phyloP scores from a whole-genome alignment of 2,797 vertebrate species.

The Sphenodon punctatus region DNA sequence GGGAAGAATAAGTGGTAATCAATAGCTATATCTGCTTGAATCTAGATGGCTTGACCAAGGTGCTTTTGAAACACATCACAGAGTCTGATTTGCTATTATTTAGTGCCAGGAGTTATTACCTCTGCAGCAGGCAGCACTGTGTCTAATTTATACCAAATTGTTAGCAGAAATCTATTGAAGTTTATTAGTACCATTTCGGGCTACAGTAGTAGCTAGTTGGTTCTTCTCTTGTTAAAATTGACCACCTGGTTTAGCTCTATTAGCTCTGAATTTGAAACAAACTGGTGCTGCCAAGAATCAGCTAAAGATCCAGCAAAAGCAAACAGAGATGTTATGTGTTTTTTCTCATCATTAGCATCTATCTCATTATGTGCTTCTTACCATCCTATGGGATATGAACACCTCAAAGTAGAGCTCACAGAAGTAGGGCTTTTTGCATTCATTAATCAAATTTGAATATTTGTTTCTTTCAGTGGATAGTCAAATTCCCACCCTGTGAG shows the following conservation, averaged over 20 bases:
- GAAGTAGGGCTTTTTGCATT: too few species aligned
- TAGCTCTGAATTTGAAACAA: conserved; percentile 43
- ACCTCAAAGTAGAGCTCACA: too few species aligned
- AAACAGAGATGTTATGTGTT: background rate
- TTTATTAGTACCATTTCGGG: conserved; percentile 64
- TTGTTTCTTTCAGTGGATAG: too few species aligned
- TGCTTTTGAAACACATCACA: conserved; percentile 66
- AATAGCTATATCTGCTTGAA: conserved; percentile 69
- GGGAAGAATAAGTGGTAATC: conserved; percentile 70
- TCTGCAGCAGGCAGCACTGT: conserved; percentile 46
- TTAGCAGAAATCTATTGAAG: conserved; percentile 68
- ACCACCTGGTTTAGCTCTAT: conserved; percentile 54
- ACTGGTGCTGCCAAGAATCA: background rate
- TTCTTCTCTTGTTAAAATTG: conserved; percentile 56
- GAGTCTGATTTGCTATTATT: conserved; percentile 66
- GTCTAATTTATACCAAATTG: conserved; percentile 65
- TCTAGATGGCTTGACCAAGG: conserved; percentile 54
- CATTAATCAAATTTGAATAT: too few species aligned
- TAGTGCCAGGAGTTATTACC: conserved; percentile 67
- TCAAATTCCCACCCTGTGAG: too few species aligned
- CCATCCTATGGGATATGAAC: too few species aligned
- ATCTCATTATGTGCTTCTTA: too few species aligned
- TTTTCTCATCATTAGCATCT: background rate
- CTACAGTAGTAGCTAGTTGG: conserved; percentile 48
- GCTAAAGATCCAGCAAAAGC: background rate